Evolutionary conservation across 2,113 vertebrate genomes (phyloP).

Genomic region (Collichthys lucidus): DNA sequence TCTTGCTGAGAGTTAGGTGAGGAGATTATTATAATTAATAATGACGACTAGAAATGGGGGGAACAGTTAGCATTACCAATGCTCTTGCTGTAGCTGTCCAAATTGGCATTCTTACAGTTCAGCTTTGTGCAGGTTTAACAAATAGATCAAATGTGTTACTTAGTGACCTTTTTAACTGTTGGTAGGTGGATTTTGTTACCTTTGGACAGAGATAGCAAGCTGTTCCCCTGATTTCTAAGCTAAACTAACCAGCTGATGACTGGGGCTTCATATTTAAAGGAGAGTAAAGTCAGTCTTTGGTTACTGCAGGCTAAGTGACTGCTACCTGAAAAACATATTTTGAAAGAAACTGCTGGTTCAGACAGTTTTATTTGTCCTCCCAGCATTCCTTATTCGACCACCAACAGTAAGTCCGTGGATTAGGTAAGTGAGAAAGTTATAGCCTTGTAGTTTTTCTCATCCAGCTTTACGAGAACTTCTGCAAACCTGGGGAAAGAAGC

Average conservation of each 20-base stretch:
- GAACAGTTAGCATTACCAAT: not conserved
- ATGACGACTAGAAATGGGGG: not conserved
- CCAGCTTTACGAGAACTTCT: conserved; percentile 21
- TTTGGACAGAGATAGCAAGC: not conserved
- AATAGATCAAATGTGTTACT: not conserved
- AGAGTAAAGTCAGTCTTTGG: not conserved
- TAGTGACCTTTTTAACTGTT: not conserved
- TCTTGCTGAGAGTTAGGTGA: not conserved
- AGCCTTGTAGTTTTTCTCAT: conserved; percentile 15
- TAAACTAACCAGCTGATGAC: conserved; percentile 7
- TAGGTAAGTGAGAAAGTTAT: not conserved
- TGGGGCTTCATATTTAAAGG: conserved; percentile 4
- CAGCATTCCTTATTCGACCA: too few relatives aligned
- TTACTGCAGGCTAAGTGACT: not conserved
- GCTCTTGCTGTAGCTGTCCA: not conserved
- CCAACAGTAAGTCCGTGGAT: not conserved
- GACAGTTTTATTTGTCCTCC: conserved; percentile 2
- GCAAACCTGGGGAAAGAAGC: conserved; percentile 15
- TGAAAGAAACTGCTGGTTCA: not conserved
- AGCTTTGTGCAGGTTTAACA: not conserved
- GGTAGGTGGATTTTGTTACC: not conserved
- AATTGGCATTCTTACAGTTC: not conserved
- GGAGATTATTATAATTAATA: not conserved
- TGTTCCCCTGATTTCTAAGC: not conserved
- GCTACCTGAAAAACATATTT: not conserved